These are phyloP conservation scores for Agapostemon virescens DNA, from an alignment of 2,888 invertebrate species.

Conservation along the genomic window DNA sequence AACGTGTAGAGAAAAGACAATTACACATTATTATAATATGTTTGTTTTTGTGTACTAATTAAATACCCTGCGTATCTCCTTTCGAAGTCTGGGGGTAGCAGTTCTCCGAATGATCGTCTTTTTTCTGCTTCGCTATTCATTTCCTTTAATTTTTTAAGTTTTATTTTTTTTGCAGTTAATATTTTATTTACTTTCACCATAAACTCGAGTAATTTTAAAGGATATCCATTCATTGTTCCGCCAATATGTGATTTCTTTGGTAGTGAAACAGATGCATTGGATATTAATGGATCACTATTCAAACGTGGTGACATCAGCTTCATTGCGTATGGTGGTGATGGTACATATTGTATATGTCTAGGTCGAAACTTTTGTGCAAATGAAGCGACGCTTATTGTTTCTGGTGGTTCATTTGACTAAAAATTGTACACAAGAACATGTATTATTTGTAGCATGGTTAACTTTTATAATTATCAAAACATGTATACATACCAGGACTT, in stretches of 20 bases:
- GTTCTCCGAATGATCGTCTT: constrained; percentile 89
- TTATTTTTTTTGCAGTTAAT: constrained; percentile 89
- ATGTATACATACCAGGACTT: constrained; percentile 85
- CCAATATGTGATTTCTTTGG: constrained; percentile 80
- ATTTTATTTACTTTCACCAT: constrained; percentile 94
- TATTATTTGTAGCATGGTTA: background rate
- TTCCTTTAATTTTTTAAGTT: constrained; percentile 89
- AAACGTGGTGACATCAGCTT: constrained; percentile 77
- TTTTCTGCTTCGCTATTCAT: constrained; percentile 96
- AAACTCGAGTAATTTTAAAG: constrained; percentile 90
- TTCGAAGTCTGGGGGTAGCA: constrained; percentile 93
- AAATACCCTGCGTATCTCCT: constrained; percentile 90
- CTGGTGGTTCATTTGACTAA: constrained; percentile 92
- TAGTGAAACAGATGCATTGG: constrained; percentile 76
- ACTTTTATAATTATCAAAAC: background rate
- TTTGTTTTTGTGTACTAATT: constrained; percentile 34
- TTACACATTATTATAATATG: background rate
- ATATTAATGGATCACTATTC: constrained; percentile 88
- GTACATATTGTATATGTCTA: constrained; percentile 83
- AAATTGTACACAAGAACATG: constrained; percentile 37
- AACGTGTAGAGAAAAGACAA: background rate
- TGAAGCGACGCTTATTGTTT: constrained; percentile 92
- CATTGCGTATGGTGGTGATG: constrained; percentile 77
- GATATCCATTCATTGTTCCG: constrained; percentile 89
- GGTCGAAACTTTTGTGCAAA: constrained; percentile 91